Evolutionary conservation across 1,140 invertebrate species (phyloP).

Genomic region (Rhagoletis pomonella): DNA sequence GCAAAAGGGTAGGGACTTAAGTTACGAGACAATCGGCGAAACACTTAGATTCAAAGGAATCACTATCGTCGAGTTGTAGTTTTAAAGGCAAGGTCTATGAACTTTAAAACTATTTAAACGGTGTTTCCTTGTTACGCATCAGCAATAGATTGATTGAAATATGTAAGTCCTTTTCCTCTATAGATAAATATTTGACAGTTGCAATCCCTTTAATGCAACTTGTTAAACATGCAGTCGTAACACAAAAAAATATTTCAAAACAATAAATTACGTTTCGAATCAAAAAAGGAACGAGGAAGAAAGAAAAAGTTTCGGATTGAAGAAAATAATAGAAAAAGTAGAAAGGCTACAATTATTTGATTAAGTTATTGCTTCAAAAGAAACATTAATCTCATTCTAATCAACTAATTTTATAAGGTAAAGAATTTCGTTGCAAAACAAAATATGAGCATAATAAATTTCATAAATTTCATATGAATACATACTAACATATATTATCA

Average conservation of each 20-base stretch:
- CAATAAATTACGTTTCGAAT: conserved; percentile 20
- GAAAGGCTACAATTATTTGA: neutral
- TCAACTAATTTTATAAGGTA: conserved; percentile 4
- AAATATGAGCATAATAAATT: conserved; percentile 26
- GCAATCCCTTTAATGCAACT: neutral
- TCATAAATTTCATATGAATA: too few species aligned
- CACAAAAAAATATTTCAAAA: conserved; percentile 10
- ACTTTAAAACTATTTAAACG: too few species aligned
- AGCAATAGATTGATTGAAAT: neutral
- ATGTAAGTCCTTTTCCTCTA: conserved; percentile 14
- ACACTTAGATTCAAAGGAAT: too few species aligned
- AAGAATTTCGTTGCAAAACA: neutral
- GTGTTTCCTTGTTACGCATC: neutral
- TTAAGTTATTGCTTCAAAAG: neutral
- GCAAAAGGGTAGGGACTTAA: neutral
- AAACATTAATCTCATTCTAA: conserved; percentile 3
- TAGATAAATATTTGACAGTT: neutral
- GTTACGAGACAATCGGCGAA: too few species aligned
- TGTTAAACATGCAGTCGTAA: neutral
- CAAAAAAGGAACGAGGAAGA: neutral
- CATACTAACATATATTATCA: neutral
- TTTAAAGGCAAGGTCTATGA: too few species aligned
- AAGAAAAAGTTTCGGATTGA: neutral
- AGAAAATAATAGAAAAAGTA: neutral
- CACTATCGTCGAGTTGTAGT: too few species aligned